These are phyloP conservation scores for Physocephala rufipes DNA, from an alignment of 2,888 invertebrate genomes.

Conservation along the genomic window DNA sequence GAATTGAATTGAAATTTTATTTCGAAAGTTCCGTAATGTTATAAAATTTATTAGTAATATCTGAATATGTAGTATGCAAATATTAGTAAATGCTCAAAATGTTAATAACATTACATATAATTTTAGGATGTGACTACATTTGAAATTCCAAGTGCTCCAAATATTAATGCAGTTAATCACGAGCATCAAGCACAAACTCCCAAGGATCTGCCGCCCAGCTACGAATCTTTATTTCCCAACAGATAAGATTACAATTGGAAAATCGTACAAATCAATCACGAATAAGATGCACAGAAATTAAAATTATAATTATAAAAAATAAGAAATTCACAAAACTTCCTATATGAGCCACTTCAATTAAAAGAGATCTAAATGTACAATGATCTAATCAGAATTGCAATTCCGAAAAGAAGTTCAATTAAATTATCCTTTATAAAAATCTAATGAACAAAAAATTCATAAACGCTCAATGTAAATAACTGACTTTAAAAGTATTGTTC, in stretches of 20 bases:
- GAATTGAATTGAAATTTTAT: not conserved
- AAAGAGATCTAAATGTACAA: not conserved
- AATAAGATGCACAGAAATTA: not conserved
- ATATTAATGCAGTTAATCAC: slow-evolving; percentile 48
- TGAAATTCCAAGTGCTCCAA: slow-evolving; percentile 54
- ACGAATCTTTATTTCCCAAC: slow-evolving; percentile 63
- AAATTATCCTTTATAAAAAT: not conserved
- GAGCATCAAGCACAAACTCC: slow-evolving; percentile 56
- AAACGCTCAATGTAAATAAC: not conserved
- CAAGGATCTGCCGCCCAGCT: slow-evolving; percentile 64
- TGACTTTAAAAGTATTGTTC: not conserved
- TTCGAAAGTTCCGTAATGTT: no score
- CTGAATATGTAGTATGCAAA: no score
- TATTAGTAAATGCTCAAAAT: no score
- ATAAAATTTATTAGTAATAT: no score
- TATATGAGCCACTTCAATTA: slow-evolving; percentile 48
- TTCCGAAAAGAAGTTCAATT: not conserved
- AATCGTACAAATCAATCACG: slow-evolving; percentile 12
- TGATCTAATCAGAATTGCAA: not conserved
- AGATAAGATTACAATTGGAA: slow-evolving; percentile 54
- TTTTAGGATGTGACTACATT: slow-evolving; percentile 57
- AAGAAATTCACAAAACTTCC: slow-evolving; percentile 41
- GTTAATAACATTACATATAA: no score
- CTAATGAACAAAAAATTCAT: not conserved
- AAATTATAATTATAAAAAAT: slow-evolving; percentile 18